Base-by-base conservation (phyloP, 2,113 vertebrate species). In the Passer domesticus region DNA sequence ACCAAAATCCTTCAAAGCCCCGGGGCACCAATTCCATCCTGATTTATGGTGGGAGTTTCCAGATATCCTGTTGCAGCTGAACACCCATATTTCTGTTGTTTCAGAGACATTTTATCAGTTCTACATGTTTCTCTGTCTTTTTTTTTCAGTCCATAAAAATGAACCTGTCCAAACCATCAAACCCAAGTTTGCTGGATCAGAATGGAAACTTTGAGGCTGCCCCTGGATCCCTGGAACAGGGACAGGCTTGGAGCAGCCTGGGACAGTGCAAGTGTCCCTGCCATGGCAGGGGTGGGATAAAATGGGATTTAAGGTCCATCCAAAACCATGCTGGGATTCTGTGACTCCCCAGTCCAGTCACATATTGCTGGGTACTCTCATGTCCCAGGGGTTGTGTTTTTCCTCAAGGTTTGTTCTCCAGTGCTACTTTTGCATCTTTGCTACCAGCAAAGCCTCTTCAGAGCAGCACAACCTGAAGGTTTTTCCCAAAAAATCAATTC, bases 41-140 rank as follows among this genome's bases (percentile, higher is more conserved):
- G 9, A n/a, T 15, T 64, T 31, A 7, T 53, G 35, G 8, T 0
- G 5, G 70, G 66, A 52, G 17, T 4, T 79, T 9, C 53, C 66
- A 89, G 27, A 10, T 1, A 3, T 2, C 9, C 21, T 9, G 1
- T 6, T 33, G 9, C 10, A 59, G 39, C 24, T 15, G 11, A 50
- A 50, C 30, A 43, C 3, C 19, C 11, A 1, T 1, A 10, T 20
- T 73, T 27, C 68, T 43, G 14, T 13, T 3, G 0, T 7, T 43
- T 35, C 56, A 17, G 33, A 20, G 0, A 24, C 3, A 3, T 6
- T 22, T 53, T 64, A 9, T 13, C n/a, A 44, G 3, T 15, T 1
- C 25, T 30, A 15, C 27, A 31, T 7, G 33, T 25, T 69, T 44
- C 23, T 60, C 24, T 15, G 3, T 6, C 11, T 3, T 11, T 19